Conservation (phyloP, 2,888 invertebrate species). For the Diaphora mendica region DNA sequence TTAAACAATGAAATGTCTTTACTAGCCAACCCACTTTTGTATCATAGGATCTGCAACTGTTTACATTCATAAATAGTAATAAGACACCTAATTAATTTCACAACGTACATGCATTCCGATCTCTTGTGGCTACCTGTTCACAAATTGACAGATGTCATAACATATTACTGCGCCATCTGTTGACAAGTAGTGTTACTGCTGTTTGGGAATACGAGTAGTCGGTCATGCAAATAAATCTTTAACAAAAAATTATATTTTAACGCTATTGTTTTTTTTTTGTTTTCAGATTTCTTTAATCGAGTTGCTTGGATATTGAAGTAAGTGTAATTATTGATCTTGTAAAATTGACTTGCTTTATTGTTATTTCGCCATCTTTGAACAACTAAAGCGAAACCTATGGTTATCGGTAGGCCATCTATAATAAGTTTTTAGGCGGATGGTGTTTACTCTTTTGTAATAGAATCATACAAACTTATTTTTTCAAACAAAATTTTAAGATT, state of each 20-base stretch:
- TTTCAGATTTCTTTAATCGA: slow-evolving; percentile 30
- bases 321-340: slow-evolving; percentile 40
- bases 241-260: too few relatives aligned
- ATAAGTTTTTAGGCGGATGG: slow-evolving; percentile 60
- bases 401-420: slow-evolving; percentile 72
- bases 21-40: slow-evolving; percentile 66
- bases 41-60: slow-evolving; percentile 59
- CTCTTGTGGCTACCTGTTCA: slow-evolving; percentile 47
- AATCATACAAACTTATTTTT: slow-evolving; percentile 30
- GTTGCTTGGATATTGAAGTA: slow-evolving; percentile 44
- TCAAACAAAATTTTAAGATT: neutral
- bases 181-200: slow-evolving; percentile 52
- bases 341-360: slow-evolving; percentile 32
- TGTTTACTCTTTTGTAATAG: slow-evolving; percentile 56
- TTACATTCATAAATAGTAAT: slow-evolving; percentile 65
- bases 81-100: slow-evolving; percentile 61
- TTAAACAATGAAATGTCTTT: slow-evolving; percentile 65
- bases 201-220: neutral
- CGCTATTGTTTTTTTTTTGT: slow-evolving; percentile 19
- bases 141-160: slow-evolving; percentile 38
- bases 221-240: too few relatives aligned
- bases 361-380: slow-evolving; percentile 53
- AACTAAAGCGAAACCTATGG: slow-evolving; percentile 52
- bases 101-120: slow-evolving; percentile 47
- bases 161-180: slow-evolving; percentile 63